phyloP scores from a whole-genome alignment of 2,888 invertebrate species.

The Leucophora obtusa region DNA sequence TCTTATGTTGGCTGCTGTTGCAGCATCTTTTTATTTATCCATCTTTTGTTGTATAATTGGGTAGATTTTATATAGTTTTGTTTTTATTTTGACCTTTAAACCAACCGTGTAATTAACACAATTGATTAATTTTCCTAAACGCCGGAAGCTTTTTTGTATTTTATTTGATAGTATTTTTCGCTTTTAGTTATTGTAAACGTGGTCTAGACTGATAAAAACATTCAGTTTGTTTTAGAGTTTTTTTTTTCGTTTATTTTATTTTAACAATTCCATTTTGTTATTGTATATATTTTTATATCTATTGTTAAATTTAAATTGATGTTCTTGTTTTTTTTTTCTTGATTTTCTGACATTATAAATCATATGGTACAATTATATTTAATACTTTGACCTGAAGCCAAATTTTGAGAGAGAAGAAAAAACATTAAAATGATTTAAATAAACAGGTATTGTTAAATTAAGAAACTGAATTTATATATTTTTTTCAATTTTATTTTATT shows the following conservation, averaged over 20 bases:
- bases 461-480: too few relatives aligned
- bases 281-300: conserved; percentile 20
- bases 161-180: not conserved
- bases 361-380: conserved; percentile 13
- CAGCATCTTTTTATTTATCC: conserved; percentile 2
- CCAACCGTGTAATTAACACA: conserved; percentile 54
- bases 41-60: not conserved
- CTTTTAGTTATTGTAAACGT: conserved; percentile 22
- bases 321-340: not conserved
- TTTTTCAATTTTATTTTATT: too few relatives aligned
- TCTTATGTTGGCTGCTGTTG: not conserved
- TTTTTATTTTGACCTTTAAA: conserved; percentile 49
- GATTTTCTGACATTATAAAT: conserved; percentile 24
- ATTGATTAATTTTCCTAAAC: conserved; percentile 61
- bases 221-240: conserved; percentile 27
- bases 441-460: too few relatives aligned
- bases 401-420: not conserved
- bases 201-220: conserved; percentile 48
- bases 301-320: not conserved
- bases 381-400: conserved; percentile 9
- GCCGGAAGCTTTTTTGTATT: conserved; percentile 54
- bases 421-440: too few relatives aligned
- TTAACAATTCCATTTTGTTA: conserved; percentile 5
- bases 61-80: not conserved
- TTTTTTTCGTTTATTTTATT: conserved; percentile 16